phyloP scores from a whole-genome alignment of 2,888 invertebrate species.

The Phasia obesa region DNA sequence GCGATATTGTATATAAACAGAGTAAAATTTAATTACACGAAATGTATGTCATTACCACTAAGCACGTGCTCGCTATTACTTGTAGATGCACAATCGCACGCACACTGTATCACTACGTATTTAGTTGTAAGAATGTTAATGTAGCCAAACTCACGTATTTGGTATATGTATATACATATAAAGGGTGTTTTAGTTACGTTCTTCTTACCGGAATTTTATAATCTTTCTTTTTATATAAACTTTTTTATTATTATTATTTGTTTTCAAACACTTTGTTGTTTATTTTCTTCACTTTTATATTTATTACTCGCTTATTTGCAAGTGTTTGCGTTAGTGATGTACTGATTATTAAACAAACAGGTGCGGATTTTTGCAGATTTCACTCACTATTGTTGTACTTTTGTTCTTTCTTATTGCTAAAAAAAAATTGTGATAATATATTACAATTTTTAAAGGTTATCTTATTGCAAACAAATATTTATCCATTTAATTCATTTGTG shows the following conservation, averaged over 20 bases:
- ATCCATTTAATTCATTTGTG: background rate
- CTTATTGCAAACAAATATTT: background rate
- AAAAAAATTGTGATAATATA: too few relatives aligned
- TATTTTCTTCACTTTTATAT: conserved; percentile 22
- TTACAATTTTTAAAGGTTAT: too few relatives aligned
- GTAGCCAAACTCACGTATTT: background rate
- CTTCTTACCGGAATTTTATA: conserved; percentile 54
- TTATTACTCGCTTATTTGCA: conserved; percentile 19
- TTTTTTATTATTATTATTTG: too few relatives aligned
- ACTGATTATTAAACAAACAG: conserved; percentile 27
- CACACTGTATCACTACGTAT: conserved; percentile 14
- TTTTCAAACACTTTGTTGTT: background rate
- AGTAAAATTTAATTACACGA: conserved; percentile 68
- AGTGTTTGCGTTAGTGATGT: conserved; percentile 21
- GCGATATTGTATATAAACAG: conserved; percentile 65
- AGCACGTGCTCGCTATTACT: conserved; percentile 65
- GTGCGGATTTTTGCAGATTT: background rate
- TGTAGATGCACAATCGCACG: conserved; percentile 24
- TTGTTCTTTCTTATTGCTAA: too few relatives aligned
- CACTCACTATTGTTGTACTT: background rate
- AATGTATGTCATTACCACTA: conserved; percentile 71
- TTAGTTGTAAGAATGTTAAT: background rate
- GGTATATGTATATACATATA: background rate
- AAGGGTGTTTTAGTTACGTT: conserved; percentile 20
- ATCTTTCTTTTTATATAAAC: conserved; percentile 33